phyloP scores from a whole-genome alignment of 2,113 vertebrate species.

The Capricornis sumatraensis region DNA sequence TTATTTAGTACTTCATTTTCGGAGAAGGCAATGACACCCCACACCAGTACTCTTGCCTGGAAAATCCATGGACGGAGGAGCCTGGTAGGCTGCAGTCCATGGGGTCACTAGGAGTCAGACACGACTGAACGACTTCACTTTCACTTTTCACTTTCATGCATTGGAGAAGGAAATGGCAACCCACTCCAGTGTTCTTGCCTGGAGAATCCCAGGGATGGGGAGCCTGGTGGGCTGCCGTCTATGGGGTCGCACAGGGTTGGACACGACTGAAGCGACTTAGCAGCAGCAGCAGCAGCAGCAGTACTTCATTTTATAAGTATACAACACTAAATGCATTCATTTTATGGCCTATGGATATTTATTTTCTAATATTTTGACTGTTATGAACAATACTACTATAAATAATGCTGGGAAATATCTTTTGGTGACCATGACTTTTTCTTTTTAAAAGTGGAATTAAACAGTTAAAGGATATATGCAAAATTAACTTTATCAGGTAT shows the following conservation, averaged over 20 bases:
- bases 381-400: neutral
- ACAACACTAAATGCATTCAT: neutral
- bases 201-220: too few species aligned
- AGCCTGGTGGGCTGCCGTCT: too few species aligned
- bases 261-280: too few species aligned
- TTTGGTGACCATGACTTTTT: neutral
- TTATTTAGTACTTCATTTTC: neutral
- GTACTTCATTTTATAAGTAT: neutral
- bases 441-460: neutral
- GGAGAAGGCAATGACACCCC: too few species aligned
- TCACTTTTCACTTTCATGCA: too few species aligned
- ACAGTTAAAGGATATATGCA: neutral
- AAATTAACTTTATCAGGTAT: neutral
- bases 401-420: neutral
- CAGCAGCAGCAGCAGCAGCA: neutral
- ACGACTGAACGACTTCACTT: too few species aligned
- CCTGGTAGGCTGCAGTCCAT: too few species aligned
- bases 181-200: too few species aligned
- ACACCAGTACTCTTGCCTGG: too few species aligned
- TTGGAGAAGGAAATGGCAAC: too few species aligned
- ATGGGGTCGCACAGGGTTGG: fast-evolving
- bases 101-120: too few species aligned
- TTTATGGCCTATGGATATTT: neutral
- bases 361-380: neutral
- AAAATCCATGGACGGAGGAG: too few species aligned